Conservation (phyloP, 2,797 vertebrate genomes). For the Epinephelus malabaricus region DNA sequence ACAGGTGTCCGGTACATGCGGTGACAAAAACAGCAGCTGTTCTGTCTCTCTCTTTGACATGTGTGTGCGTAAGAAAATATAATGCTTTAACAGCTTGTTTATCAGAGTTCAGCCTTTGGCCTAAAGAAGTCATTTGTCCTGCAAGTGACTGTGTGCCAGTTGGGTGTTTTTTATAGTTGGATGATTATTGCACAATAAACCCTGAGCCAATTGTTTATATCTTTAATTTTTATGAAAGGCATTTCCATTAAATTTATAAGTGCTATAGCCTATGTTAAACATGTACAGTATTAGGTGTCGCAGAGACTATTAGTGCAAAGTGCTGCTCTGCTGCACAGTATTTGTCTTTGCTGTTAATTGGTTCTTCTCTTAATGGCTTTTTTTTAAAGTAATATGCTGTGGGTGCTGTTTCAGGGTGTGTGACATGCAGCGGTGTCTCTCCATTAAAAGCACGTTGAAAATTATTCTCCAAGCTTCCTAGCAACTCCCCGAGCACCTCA, state of each 20-base stretch:
- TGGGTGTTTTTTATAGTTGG: constrained; percentile 27
- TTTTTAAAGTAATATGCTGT: constrained; percentile 31
- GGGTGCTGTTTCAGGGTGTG: constrained; percentile 46
- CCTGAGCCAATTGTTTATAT: not conserved
- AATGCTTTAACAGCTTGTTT: not conserved
- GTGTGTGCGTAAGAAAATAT: not conserved
- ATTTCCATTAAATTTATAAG: not conserved
- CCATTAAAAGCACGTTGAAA: constrained; percentile 67
- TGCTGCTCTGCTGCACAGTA: constrained; percentile 2
- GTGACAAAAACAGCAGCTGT: no score
- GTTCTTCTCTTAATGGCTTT: constrained; percentile 18
- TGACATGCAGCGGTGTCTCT: constrained; percentile 33
- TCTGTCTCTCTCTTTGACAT: not conserved
- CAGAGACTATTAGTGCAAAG: not conserved
- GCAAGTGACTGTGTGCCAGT: not conserved
- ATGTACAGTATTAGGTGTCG: not conserved
- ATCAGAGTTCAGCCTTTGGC: constrained; percentile 1
- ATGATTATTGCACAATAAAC: constrained; percentile 31
- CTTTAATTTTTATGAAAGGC: no score
- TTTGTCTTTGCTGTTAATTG: constrained; percentile 39
- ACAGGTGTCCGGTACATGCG: not conserved
- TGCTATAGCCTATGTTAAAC: not conserved
- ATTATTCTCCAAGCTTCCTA: constrained; percentile 74
- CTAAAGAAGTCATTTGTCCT: not conserved
- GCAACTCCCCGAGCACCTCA: constrained; percentile 79